These are phyloP conservation scores for Tetanocera ferruginea DNA, from an alignment of 2,888 invertebrate genomes.

Conservation along the genomic window DNA sequence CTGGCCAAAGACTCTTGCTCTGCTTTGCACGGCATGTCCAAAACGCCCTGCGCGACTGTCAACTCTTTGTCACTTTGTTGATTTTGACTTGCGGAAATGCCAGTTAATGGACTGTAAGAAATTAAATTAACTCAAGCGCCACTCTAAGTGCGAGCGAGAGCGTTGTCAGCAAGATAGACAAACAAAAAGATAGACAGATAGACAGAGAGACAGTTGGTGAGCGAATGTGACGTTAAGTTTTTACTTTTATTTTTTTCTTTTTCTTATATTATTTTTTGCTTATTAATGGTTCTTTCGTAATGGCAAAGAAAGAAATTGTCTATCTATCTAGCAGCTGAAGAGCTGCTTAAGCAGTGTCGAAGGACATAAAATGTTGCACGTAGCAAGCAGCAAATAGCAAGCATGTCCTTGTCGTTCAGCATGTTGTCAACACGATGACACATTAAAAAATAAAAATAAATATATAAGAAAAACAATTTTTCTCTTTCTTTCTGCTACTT, in stretches of 20 bases:
- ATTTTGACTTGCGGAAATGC: slow-evolving; percentile 32
- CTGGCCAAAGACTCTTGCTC: too few species aligned
- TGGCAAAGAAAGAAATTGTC: too few species aligned
- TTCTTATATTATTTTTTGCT: too few species aligned
- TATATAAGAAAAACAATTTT: background rate
- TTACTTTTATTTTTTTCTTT: too few species aligned
- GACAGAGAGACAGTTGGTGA: background rate
- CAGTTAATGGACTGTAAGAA: slow-evolving; percentile 40
- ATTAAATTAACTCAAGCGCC: slow-evolving; percentile 39
- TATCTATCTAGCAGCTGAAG: too few species aligned
- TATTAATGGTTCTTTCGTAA: slow-evolving; percentile 9
- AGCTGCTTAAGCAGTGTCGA: background rate
- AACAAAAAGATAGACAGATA: background rate
- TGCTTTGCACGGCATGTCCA: too few species aligned
- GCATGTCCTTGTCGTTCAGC: slow-evolving; percentile 7
- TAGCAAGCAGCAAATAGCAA: background rate
- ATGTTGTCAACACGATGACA: slow-evolving; percentile 8
- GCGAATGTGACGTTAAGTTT: background rate
- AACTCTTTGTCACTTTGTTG: background rate
- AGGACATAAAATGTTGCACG: background rate
- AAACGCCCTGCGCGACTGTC: background rate
- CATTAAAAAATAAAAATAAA: background rate
- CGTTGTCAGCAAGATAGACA: background rate
- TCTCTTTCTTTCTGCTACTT: background rate
- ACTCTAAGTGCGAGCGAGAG: background rate